Evolutionary conservation across 2,797 vertebrate genomes (phyloP).

Genomic region (Rachycentron canadum): DNA sequence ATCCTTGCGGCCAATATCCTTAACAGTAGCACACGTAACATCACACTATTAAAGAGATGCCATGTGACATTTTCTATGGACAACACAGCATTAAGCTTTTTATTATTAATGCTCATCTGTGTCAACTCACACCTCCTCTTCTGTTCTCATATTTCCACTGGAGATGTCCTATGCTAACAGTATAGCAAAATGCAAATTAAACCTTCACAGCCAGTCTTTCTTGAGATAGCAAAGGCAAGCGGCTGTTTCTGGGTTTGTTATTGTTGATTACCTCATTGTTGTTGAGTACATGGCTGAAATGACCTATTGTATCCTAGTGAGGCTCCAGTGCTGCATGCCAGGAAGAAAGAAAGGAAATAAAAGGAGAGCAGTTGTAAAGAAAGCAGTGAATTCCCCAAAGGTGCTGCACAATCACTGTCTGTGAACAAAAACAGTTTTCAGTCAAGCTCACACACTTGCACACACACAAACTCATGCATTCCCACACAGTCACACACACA

Average conservation of each 20-base stretch:
- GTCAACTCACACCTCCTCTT: constrained; percentile 6
- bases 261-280: constrained; percentile 66
- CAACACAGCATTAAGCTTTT: constrained; percentile 16
- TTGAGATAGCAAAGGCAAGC: constrained; percentile 38
- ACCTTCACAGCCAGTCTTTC: constrained; percentile 23
- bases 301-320: constrained; percentile 63
- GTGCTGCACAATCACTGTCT: constrained; percentile 62
- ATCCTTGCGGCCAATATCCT: not conserved
- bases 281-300: constrained; percentile 61
- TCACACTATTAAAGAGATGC: constrained; percentile 7
- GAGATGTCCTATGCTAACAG: constrained; percentile 4
- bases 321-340: constrained; percentile 37
- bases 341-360: constrained; percentile 73
- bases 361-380: constrained; percentile 68
- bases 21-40: constrained; percentile 7
- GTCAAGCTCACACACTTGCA: constrained; percentile 16
- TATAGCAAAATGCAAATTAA: constrained; percentile 33
- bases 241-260: constrained; percentile 52
- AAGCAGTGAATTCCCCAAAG: constrained; percentile 71
- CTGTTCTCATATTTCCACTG: constrained; percentile 8
- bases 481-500: constrained; percentile 14
- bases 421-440: constrained; percentile 62
- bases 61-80: constrained; percentile 23
- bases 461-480: not conserved
- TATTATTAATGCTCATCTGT: constrained; percentile 26